Conservation (phyloP, 2,888 invertebrate species). For the Lacanobia wlatinum region DNA sequence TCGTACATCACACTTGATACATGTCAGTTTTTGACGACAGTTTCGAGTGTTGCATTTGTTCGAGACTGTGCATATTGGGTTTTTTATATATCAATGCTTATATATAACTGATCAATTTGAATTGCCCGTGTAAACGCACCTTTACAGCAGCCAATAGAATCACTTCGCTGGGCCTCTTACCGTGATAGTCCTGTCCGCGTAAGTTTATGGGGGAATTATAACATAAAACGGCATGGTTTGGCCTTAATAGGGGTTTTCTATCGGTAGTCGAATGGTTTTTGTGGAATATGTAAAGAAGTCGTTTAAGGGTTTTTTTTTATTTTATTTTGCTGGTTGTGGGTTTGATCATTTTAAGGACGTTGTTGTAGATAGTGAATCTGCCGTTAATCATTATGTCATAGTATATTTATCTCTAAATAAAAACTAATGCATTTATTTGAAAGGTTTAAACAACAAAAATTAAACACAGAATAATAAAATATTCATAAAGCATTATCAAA, state of each 20-base stretch:
- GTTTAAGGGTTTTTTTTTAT: background rate
- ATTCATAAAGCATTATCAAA: no score
- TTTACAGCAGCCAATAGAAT: conserved; percentile 50
- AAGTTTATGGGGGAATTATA: conserved; percentile 79
- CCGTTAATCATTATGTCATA: no score
- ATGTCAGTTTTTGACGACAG: no score
- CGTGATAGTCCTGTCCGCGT: conserved; percentile 73
- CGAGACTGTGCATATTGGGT: no score
- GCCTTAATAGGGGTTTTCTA: conserved; percentile 44
- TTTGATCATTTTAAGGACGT: background rate
- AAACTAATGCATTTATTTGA: background rate
- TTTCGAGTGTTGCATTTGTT: no score
- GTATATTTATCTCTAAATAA: background rate
- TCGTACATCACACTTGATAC: no score
- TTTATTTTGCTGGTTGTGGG: background rate
- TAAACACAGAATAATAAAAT: background rate
- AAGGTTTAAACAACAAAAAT: background rate
- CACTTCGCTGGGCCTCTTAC: conserved; percentile 51
- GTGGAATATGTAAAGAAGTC: conserved; percentile 23
- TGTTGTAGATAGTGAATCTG: background rate
- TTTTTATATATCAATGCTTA: no score
- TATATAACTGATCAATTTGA: no score
- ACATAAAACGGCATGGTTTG: conserved; percentile 71
- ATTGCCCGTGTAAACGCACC: background rate
- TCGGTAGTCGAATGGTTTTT: conserved; percentile 31